A percentile compares a stretch with the other conserved stretches of the same genome.
Evolutionary conservation across 2,113 vertebrate genomes (phyloP).

Genomic region (Cephalopholis sonnerati): DNA sequence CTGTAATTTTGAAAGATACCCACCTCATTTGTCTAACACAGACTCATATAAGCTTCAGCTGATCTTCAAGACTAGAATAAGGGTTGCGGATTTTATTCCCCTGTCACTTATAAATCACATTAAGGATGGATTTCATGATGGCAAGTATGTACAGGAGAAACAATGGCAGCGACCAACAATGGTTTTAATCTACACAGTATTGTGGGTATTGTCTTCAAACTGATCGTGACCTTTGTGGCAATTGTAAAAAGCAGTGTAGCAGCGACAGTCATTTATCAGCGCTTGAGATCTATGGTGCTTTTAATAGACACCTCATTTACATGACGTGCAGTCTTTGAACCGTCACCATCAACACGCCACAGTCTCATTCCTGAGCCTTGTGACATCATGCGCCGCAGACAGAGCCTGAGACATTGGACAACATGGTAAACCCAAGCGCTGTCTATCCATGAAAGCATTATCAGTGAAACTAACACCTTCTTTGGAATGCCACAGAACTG

Average conservation of each 20-base stretch:
- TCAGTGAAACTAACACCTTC: conserved; percentile 79
- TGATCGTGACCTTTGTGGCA: conserved; percentile 3
- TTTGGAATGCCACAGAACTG: conserved; percentile 76
- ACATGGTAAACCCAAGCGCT: conserved; percentile 54
- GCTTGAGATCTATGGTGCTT: conserved; percentile 15
- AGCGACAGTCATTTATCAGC: conserved; percentile 40
- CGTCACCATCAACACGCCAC: neutral
- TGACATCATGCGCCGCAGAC: conserved; percentile 56
- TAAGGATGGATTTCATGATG: neutral
- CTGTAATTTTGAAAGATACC: neutral
- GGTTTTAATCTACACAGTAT: neutral
- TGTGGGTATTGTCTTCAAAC: neutral
- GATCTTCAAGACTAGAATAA: neutral
- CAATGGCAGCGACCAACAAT: conserved; percentile 12
- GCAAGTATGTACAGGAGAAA: neutral
- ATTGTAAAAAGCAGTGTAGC: neutral
- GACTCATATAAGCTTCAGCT: neutral
- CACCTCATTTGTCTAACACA: neutral
- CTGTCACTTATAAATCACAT: neutral
- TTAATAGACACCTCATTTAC: conserved; percentile 41
- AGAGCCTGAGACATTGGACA: conserved; percentile 53
- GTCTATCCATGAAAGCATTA: conserved; percentile 71
- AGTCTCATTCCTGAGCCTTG: conserved; percentile 9
- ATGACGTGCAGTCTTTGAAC: conserved; percentile 12
- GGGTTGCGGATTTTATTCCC: neutral